Percentiles rank a stretch among this genome's conserved stretches.
Evolutionary conservation across 1,140 invertebrate species (phyloP).

Genomic region (Trichogramma pretiosum): DNA sequence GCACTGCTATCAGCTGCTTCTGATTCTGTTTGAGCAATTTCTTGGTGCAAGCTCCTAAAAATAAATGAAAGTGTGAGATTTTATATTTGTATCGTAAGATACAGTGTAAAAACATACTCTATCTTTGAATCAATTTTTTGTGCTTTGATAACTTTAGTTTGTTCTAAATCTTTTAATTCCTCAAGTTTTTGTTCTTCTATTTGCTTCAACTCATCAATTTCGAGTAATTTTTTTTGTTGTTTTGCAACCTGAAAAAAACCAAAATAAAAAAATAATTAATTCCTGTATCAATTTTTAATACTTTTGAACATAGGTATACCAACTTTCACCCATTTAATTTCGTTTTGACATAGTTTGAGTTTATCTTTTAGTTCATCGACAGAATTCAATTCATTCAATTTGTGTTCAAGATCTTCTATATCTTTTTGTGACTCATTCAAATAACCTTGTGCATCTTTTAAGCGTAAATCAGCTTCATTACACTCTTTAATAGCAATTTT

Average conservation of each 20-base stretch:
- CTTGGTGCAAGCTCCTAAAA: slow-evolving; percentile 22
- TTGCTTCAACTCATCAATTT: slow-evolving; percentile 21
- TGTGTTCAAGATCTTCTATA: slow-evolving; percentile 45
- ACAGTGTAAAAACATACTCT: too few relatives aligned
- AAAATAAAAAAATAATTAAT: not conserved
- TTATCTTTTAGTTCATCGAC: slow-evolving; percentile 46
- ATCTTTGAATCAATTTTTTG: slow-evolving; percentile 28
- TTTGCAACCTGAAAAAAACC: slow-evolving; percentile 24
- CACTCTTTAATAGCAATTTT: slow-evolving; percentile 47
- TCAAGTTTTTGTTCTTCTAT: slow-evolving; percentile 14
- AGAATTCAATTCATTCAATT: slow-evolving; percentile 48
- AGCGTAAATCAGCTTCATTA: slow-evolving; percentile 43
- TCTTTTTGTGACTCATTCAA: slow-evolving; percentile 42
- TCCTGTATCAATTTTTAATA: slow-evolving; percentile 4
- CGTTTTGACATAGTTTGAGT: slow-evolving; percentile 43
- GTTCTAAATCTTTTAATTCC: slow-evolving; percentile 17
- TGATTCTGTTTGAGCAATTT: slow-evolving; percentile 22
- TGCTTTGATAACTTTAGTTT: slow-evolving; percentile 17
- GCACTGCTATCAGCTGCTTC: slow-evolving; percentile 20
- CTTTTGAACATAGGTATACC: slow-evolving; percentile 12
- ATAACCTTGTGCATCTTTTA: slow-evolving; percentile 50
- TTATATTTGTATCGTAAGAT: too few relatives aligned
- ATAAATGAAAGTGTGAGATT: too few relatives aligned
- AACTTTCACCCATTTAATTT: slow-evolving; percentile 42
- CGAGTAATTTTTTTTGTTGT: slow-evolving; percentile 26